phyloP scores from a whole-genome alignment of 1,140 invertebrate genomes.

The Magallana angulata region DNA sequence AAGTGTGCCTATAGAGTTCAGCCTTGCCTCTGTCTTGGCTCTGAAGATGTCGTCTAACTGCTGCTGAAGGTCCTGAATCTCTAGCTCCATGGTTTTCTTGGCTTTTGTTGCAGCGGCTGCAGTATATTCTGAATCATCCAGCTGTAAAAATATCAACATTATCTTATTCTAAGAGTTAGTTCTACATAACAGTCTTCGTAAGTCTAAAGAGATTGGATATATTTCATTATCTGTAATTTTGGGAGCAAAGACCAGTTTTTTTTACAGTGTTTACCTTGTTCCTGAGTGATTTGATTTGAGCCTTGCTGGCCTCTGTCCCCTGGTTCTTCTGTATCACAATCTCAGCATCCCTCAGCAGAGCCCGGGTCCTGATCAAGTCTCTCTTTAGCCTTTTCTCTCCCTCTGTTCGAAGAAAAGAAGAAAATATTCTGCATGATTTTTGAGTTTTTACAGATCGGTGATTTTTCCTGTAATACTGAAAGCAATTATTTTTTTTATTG shows the following conservation, averaged over 20 bases:
- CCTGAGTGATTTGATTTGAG: slow-evolving; percentile 90
- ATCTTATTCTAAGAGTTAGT: neutral
- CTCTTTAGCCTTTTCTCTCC: slow-evolving; percentile 72
- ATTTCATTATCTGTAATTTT: neutral
- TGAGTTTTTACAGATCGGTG: no score
- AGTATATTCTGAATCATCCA: slow-evolving; percentile 94
- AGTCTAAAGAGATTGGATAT: neutral
- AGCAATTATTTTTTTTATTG: no score
- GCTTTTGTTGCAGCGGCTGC: slow-evolving; percentile 90
- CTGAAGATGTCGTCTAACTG: slow-evolving; percentile 89
- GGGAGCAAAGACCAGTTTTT: neutral
- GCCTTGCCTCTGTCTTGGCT: slow-evolving; percentile 84
- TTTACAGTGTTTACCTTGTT: slow-evolving; percentile 84
- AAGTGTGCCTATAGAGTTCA: neutral
- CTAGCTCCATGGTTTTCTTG: slow-evolving; percentile 89
- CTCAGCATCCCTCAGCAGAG: slow-evolving; percentile 76
- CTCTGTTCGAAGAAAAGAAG: slow-evolving; percentile 64
- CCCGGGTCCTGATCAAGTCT: slow-evolving; percentile 75
- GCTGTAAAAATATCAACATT: slow-evolving; percentile 78
- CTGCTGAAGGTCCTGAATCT: slow-evolving; percentile 87
- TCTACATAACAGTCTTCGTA: no score
- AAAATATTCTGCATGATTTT: neutral
- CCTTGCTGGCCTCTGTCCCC: slow-evolving; percentile 90
- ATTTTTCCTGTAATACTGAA: no score
- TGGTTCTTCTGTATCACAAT: slow-evolving; percentile 89